Evolutionary conservation across 1,140 invertebrate genomes (phyloP).

Genomic region (Drosophila tani): DNA sequence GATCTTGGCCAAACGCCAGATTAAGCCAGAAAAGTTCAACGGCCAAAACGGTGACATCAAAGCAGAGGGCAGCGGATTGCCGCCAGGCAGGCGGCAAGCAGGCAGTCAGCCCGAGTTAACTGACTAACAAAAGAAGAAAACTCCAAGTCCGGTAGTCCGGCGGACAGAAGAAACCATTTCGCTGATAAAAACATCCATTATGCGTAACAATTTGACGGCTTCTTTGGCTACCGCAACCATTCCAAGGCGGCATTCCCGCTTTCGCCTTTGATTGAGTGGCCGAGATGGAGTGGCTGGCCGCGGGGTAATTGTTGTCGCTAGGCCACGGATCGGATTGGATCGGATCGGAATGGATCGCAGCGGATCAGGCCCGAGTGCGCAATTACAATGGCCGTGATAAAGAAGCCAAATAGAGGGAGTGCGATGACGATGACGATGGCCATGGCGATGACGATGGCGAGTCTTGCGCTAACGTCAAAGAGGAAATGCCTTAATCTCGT

Average conservation of each 20-base stretch:
- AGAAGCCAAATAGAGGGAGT: conserved; percentile 24
- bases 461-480: conserved; percentile 77
- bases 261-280: conserved; percentile 78
- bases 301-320: conserved; percentile 81
- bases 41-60: conserved; percentile 75
- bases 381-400: conserved; percentile 77
- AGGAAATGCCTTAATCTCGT: conserved; percentile 82
- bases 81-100: conserved; percentile 43
- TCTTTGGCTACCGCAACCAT: conserved; percentile 75
- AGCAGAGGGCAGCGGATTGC: conserved; percentile 52
- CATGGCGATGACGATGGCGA: conserved; percentile 26
- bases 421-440: not conserved
- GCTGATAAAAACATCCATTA: conserved; percentile 83
- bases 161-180: conserved; percentile 72
- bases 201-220: conserved; percentile 83
- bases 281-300: conserved; percentile 51
- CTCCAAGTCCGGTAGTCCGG: conserved; percentile 74
- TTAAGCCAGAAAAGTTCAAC: conserved; percentile 57
- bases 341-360: conserved; percentile 9
- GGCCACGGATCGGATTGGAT: conserved; percentile 25
- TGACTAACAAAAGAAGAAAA: conserved; percentile 40
- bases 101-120: conserved; percentile 13
- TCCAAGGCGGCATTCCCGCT: conserved; percentile 32
- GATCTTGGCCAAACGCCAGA: conserved; percentile 22
- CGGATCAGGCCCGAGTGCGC: conserved; percentile 65